Percentiles rank a stretch among this genome's conserved stretches.
Conservation (phyloP, 2,797 vertebrate genomes). For the Chlorospingus semifuscus region DNA sequence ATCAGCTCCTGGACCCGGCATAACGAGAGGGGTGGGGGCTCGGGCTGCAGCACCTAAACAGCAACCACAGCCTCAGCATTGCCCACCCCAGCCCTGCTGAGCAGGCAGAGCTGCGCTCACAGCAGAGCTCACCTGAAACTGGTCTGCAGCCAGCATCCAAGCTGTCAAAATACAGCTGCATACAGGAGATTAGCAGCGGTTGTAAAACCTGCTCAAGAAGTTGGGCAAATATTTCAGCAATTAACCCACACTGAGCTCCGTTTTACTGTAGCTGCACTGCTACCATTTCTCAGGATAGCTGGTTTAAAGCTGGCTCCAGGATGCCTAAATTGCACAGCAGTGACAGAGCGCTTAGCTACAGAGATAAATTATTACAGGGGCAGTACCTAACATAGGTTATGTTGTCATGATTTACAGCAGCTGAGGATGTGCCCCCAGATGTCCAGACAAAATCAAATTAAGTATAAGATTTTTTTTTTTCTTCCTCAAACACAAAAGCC, state of each 20-base stretch:
- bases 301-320: neutral
- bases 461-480: neutral
- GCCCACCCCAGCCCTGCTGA: neutral
- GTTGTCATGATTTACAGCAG: conserved; percentile 29
- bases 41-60: neutral
- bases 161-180: conserved; percentile 58
- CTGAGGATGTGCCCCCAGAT: conserved; percentile 21
- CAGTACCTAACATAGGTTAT: neutral
- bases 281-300: neutral
- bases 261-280: neutral
- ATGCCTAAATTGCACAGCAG: neutral
- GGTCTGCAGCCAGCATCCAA: conserved; percentile 20
- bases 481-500: neutral
- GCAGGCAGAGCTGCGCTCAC: neutral
- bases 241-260: neutral
- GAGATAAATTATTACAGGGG: conserved; percentile 7
- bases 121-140: conserved; percentile 35
- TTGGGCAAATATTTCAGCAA: conserved; percentile 53
- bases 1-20: neutral
- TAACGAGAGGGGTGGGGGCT: neutral
- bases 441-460: conserved; percentile 14
- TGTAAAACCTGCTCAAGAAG: conserved; percentile 64
- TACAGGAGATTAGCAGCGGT: conserved; percentile 23
- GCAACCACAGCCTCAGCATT: neutral
- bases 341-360: neutral